These are phyloP conservation scores for Agelastica alni DNA, from an alignment of 2,888 invertebrate genomes.

Conservation along the genomic window DNA sequence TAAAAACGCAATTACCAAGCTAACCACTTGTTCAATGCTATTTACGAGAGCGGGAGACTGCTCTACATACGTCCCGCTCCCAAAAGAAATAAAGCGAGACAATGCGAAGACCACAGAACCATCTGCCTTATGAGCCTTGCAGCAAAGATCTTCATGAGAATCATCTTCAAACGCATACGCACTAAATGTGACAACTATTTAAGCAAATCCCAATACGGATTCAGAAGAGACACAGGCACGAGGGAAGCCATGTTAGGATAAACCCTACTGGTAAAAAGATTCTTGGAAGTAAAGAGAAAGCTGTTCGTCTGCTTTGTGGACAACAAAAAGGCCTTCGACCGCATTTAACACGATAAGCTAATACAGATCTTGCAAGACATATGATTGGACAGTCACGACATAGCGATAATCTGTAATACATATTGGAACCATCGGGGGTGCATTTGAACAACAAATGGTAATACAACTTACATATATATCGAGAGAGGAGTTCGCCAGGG, in stretches of 20 bases:
- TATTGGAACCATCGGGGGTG: not conserved
- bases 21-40: too few species aligned
- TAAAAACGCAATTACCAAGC: too few species aligned
- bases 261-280: not conserved
- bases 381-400: not conserved
- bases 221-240: not conserved
- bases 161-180: too few species aligned
- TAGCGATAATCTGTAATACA: too few species aligned
- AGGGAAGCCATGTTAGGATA: not conserved
- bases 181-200: not conserved
- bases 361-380: not conserved
- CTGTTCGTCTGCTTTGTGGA: not conserved
- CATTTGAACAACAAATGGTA: not conserved
- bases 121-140: not conserved
- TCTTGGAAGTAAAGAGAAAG: not conserved
- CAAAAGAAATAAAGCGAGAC: not conserved
- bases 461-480: not conserved
- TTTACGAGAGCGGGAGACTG: too few species aligned
- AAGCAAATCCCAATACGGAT: not conserved
- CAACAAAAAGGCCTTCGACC: too few species aligned
- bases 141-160: not conserved
- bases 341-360: not conserved
- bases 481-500: not conserved
- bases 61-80: too few species aligned
- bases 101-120: not conserved